phyloP scores from a whole-genome alignment of 2,113 vertebrate genomes.

The Gavialis gangeticus region DNA sequence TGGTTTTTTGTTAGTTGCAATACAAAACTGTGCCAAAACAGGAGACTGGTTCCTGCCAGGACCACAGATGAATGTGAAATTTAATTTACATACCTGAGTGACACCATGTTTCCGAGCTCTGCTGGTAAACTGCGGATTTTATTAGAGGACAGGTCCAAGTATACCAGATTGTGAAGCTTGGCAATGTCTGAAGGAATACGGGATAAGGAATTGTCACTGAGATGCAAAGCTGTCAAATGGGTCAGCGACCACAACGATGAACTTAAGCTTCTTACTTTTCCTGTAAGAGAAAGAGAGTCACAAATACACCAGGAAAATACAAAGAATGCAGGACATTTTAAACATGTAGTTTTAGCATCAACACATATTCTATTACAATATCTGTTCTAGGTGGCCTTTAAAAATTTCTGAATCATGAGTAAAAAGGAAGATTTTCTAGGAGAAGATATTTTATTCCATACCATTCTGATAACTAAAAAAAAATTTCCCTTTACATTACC shows the following conservation, averaged over 20 bases:
- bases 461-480: neutral
- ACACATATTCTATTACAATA: neutral
- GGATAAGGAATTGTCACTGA: slow-evolving; percentile 97
- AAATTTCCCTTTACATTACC: neutral
- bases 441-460: neutral
- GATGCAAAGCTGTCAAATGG: slow-evolving; percentile 97
- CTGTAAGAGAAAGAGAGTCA: slow-evolving; percentile 71
- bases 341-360: neutral
- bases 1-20: neutral
- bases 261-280: slow-evolving; percentile 96
- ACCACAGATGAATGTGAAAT: neutral
- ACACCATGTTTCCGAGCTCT: slow-evolving; percentile 99
- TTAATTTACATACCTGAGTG: slow-evolving; percentile 89
- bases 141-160: slow-evolving; percentile 98
- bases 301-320: neutral
- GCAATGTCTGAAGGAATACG: slow-evolving; percentile 99
- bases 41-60: neutral
- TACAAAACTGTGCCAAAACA: neutral
- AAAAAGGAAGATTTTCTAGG: neutral
- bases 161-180: slow-evolving; percentile 98
- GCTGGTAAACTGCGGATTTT: slow-evolving; percentile 98
- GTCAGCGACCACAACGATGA: slow-evolving; percentile 95
- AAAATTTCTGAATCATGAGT: neutral
- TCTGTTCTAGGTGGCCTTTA: fast-evolving
- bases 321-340: neutral